A percentile compares a stretch with the other conserved stretches of the same genome.
These are phyloP conservation scores for Melinopterus prodromus DNA, from an alignment of 2,888 invertebrate genomes.

Conservation along the genomic window DNA sequence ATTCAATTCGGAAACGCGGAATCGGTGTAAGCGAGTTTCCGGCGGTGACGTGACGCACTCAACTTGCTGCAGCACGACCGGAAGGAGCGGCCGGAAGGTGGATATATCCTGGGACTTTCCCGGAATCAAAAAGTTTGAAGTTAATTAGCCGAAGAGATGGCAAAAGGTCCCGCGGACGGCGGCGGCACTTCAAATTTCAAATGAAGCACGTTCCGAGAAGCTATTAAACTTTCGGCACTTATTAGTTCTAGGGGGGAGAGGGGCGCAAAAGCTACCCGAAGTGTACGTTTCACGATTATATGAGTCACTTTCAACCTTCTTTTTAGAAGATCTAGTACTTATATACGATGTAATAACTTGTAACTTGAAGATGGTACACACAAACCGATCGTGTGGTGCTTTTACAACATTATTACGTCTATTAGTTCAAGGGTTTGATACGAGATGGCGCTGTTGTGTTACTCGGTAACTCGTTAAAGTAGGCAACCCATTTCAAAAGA, in stretches of 20 bases:
- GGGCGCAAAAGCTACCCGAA: background rate
- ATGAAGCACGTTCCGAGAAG: constrained; percentile 40
- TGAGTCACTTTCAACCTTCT: background rate
- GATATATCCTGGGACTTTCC: constrained; percentile 7
- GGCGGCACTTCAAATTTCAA: constrained; percentile 39
- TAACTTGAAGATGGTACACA: background rate
- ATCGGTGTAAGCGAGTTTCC: background rate
- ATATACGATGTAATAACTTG: background rate
- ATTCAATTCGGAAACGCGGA: background rate
- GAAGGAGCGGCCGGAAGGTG: background rate
- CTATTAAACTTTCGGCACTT: constrained; percentile 34
- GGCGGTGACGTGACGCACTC: background rate
- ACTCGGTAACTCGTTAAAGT: no score
- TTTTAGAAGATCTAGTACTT: constrained; percentile 17
- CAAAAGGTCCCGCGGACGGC: background rate
- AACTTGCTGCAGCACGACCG: background rate
- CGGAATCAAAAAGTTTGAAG: constrained; percentile 24
- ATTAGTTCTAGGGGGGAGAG: constrained; percentile 26
- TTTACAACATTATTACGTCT: no score
- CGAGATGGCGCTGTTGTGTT: no score
- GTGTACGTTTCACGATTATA: background rate
- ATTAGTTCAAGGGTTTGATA: no score
- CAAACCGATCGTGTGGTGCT: no score
- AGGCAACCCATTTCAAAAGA: background rate
- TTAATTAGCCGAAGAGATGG: constrained; percentile 17